Base-by-base conservation (phyloP, 2,113 vertebrate genomes). In the Tragelaphus buxtoni region DNA sequence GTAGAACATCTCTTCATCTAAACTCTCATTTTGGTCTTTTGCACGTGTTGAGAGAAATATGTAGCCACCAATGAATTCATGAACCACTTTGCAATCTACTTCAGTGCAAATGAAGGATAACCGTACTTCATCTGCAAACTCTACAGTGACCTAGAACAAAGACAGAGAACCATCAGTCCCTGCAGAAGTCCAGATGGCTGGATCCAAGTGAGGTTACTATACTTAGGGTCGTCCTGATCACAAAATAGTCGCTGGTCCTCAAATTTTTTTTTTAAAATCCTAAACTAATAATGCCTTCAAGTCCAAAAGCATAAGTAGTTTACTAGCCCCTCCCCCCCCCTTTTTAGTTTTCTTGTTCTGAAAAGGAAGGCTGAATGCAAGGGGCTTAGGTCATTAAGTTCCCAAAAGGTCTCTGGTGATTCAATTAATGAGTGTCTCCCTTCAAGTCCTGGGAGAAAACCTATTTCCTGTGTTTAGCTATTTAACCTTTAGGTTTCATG, bases 1-100 rank as follows among this genome's bases (percentile, higher is more conserved):
- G 98, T 99, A 99, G 99, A 99, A 99, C 99, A 99, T 99, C 98
- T 99, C 99, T 97, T 99, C 99, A 0, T 99, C 99, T 96, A 99
- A 98, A 90, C 99, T 99, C 98, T 99, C 99, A 26, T 99, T 99
- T 99, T 99, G 99, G 98, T 99, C 99, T 98, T 99, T 99, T 42
- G 99, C 99, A 6, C 99, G 99, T 0, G 99, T 99, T 8, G 99
- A 99, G 96, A 99, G 97, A 98, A 99, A 99, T 98, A 99, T 99
- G 98, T 99, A 99, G 88, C 99, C 99, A 0, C 99, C 99, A 7
- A 99, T 99, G 98, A 99, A 99, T 98, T 99, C 99, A 53, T 99
- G 99, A 47, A 99, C 99, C 98, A 99, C 99, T 96, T 99, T 99
- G 97, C 99, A 99, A 97, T 99, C 99, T 96, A 99, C 99, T 98